A percentile compares a stretch with the other conserved stretches of the same genome.
phyloP scores from a whole-genome alignment of 2,113 vertebrate species.

The Bathybates hornii region DNA sequence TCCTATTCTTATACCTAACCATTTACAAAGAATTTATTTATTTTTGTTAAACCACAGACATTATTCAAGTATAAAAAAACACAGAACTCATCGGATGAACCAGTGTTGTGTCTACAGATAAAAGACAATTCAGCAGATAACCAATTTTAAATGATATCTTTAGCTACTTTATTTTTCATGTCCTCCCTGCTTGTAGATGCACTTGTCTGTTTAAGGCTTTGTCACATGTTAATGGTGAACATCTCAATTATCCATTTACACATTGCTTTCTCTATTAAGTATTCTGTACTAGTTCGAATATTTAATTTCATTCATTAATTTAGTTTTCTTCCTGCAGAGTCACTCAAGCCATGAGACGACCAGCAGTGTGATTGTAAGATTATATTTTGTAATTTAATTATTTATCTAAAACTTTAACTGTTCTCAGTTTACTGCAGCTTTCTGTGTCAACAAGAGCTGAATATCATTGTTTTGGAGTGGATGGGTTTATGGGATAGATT shows the following conservation, averaged over 20 bases:
- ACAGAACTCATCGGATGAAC: rapidly evolving
- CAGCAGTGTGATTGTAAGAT: background rate
- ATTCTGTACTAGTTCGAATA: background rate
- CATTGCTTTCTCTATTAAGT: background rate
- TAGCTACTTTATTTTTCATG: background rate
- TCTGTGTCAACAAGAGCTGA: background rate
- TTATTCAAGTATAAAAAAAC: background rate
- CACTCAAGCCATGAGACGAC: background rate
- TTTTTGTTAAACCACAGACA: background rate
- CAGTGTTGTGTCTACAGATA: background rate
- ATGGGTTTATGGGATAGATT: background rate
- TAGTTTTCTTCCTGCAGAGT: background rate
- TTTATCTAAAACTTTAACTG: background rate
- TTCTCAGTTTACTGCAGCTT: background rate
- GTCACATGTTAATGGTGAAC: background rate
- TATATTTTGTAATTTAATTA: background rate
- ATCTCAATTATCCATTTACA: background rate
- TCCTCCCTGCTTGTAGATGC: background rate
- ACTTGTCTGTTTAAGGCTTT: background rate
- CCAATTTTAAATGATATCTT: background rate
- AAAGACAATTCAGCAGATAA: background rate
- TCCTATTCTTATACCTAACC: background rate
- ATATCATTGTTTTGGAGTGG: background rate
- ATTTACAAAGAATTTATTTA: background rate
- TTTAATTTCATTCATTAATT: background rate